These are phyloP conservation scores for Papilio machaon DNA, from an alignment of 1,140 invertebrate genomes.

Conservation along the genomic window DNA sequence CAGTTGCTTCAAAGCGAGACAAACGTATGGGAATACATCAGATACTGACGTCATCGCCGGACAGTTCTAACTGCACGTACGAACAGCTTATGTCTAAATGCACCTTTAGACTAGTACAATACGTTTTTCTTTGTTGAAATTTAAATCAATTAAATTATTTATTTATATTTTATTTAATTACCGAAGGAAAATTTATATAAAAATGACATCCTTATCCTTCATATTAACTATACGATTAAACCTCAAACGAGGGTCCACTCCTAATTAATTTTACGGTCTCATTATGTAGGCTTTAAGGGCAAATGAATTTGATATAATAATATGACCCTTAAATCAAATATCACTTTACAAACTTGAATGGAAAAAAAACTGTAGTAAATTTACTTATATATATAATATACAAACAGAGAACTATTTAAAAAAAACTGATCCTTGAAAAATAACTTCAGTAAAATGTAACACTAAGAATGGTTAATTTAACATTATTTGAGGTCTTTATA, in stretches of 20 bases:
- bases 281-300: background rate
- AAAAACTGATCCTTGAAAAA: too few species aligned
- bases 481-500: background rate
- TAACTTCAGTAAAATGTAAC: background rate
- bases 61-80: too few species aligned
- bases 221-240: constrained; percentile 6
- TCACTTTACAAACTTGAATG: background rate
- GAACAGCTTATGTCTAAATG: too few species aligned
- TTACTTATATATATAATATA: background rate
- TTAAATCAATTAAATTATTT: background rate
- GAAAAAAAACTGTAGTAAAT: background rate
- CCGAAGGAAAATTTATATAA: background rate
- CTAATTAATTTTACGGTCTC: constrained; percentile 19
- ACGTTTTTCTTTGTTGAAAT: too few species aligned
- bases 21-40: too few species aligned
- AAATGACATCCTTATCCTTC: background rate
- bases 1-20: too few species aligned
- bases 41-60: too few species aligned
- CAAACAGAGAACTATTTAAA: background rate
- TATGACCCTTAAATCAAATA: background rate
- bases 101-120: too few species aligned
- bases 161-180: background rate
- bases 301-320: background rate
- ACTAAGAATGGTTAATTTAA: background rate
- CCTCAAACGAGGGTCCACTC: background rate